Base-by-base conservation (phyloP, 2,113 vertebrate species). In the Phasianus colchicus region DNA sequence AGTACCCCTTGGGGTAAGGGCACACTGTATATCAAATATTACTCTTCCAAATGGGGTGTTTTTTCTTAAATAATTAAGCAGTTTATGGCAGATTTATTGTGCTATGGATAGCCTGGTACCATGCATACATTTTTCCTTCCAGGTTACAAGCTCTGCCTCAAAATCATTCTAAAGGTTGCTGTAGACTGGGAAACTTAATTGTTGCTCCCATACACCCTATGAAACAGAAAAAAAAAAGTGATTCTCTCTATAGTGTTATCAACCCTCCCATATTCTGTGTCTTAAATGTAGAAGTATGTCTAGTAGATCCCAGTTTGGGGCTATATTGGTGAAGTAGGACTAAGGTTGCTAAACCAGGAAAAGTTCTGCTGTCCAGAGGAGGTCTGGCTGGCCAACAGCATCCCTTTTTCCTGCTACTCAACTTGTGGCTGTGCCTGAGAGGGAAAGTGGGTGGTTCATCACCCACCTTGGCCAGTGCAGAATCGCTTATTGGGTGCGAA, bases 51-150 rank as follows among this genome's bases (percentile, higher is more conserved):
- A 47, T 4, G 18, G 40, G 17, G 15, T 38, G 8, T 42, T 79
- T 85, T 66, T 69, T 17, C 43, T 38, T 72, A 66, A 73, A 85
- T 85, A 60, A 79, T 85, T 61, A 61, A 85, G 52, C 29, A 27
- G n/a, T 27, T 45, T 13, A 47, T 85, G 38, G n/a, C 29, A 34
- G 29, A 61, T 47, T 47, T 47, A 34, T n/a, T 12, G 24, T 61
- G 45, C 34, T 20, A 15, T 40, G 67, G n/a, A 29, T 66, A 60
- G 22, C 27, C 45, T 66, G 74, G n/a, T 54, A 21, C 19, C 22
- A 7, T 20, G 3, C 17, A 7, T 32, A n/a, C 21, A 55, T 58
- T 66, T 47, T 6, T 34, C 24, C n/a, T 21, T 38, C 29, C 29
- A 47, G 38, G 6, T 47, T 47, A 32, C 54, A 48, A 13, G 13